These are phyloP conservation scores for Semnopithecus entellus DNA, from an alignment of 2,113 vertebrate species.

Conservation along the genomic window DNA sequence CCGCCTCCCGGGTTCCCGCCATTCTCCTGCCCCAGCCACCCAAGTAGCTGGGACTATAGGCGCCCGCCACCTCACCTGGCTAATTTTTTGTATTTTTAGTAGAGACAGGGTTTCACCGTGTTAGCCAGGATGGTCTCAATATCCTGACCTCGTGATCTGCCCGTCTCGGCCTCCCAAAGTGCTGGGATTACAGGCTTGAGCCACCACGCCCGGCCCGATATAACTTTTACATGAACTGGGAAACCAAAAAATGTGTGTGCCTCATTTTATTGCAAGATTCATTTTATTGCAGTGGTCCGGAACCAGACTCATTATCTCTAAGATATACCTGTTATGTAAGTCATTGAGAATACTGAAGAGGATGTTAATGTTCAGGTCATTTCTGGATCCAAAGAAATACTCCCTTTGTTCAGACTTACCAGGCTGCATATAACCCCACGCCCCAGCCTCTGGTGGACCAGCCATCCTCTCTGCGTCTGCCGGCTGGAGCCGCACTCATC, in stretches of 20 bases:
- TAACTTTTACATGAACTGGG: not conserved
- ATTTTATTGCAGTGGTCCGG: not conserved
- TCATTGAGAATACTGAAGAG: not conserved
- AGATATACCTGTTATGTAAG: not conserved
- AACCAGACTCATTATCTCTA: not conserved
- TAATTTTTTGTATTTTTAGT: no score
- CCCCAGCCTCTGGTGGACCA: not conserved
- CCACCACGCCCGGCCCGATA: no score
- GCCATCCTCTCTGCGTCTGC: rapidly evolving
- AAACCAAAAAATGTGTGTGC: not conserved
- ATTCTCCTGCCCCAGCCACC: no score
- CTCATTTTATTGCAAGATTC: not conserved
- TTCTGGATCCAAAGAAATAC: not conserved
- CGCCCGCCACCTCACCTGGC: no score
- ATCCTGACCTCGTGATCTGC: no score
- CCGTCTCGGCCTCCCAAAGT: no score
- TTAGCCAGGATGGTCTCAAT: no score
- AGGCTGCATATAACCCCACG: rapidly evolving
- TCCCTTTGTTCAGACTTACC: not conserved
- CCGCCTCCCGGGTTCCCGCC: no score
- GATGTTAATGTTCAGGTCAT: not conserved
- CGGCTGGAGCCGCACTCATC: rapidly evolving
- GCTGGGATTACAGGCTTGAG: no score
- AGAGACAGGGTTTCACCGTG: no score
- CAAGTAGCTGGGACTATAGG: no score